A percentile compares a stretch with the other conserved stretches of the same genome.
Conservation (phyloP, 1,140 invertebrate genomes). For the Atta colombica region DNA sequence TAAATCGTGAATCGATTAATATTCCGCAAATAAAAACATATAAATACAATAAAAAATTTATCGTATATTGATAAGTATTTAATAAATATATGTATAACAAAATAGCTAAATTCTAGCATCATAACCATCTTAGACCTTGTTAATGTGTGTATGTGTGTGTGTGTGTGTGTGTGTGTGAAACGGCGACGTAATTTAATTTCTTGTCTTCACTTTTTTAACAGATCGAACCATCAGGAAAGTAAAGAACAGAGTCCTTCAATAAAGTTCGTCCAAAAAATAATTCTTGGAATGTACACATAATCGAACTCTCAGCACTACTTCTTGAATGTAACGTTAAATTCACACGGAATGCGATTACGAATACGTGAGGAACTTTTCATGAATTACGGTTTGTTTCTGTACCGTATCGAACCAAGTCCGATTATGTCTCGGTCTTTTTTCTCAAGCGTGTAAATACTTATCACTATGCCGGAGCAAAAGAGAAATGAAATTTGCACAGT, state of each 20-base stretch:
- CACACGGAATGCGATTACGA: neutral
- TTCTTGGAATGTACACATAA: neutral
- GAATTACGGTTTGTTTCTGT: neutral
- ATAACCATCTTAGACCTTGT: constrained; percentile 1
- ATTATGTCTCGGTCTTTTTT: neutral
- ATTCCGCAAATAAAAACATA: neutral
- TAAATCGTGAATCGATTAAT: neutral
- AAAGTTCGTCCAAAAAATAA: neutral
- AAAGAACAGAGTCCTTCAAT: neutral
- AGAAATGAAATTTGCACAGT: constrained; percentile 31
- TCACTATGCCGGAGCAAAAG: neutral
- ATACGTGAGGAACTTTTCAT: neutral
- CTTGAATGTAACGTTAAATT: constrained; percentile 1
- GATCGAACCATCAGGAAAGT: too few relatives aligned
- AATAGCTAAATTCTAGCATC: neutral
- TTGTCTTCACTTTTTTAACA: neutral
- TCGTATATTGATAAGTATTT: neutral
- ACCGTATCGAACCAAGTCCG: neutral
- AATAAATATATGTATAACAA: neutral
- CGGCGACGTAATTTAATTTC: neutral
- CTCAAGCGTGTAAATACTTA: constrained; percentile 19
- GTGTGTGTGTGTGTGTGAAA: neutral
- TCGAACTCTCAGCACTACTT: neutral
- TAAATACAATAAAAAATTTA: neutral
- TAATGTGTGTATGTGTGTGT: too few relatives aligned